Evolutionary conservation across 1,140 invertebrate genomes (phyloP), one percentile per base, ranked within the genome.

Genomic region (Drosophila cardini): DNA sequence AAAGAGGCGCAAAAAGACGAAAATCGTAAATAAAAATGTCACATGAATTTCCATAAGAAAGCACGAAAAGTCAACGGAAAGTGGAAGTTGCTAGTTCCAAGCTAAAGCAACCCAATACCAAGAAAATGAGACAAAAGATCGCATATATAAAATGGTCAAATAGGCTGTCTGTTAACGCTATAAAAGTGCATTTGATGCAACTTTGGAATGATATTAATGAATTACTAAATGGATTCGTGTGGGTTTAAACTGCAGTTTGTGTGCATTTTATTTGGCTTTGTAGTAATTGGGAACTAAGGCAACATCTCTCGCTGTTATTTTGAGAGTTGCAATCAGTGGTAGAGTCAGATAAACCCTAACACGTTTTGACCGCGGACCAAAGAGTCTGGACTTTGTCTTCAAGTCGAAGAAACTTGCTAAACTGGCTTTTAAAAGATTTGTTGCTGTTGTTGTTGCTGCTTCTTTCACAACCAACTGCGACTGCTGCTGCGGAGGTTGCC

Each of bases 391-490:
- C 71, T 61, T 46, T 68, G 70, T 65, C 46, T 72, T 72, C 42
- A 34, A 72, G 61, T 61, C 26, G 67, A 83, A 83, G 67, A 83
- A 83, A 83, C 80, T 84, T 60, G 80, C 80, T 80, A 76, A 83
- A 83, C 80, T 80, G 80, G 80, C 80, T 83, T 84, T 78, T 52
- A 73, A 65, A 63, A 80, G 61, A 72, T 61, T 62, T 56, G 43
- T 38, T 42, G 42, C 43, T 57, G 40, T 53, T 45, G 43, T 36
- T 40, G 52, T 11, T 55, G 55, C 36, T 58, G 67, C 76, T 78
- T 78, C 80, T 82, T 64, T 73, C 70, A 65, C 55, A 82, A 26
- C 21, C 21, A 26, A 26, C 21, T 82, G 42, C 56, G 45, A 43
- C 63, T 42, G 69, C 63, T 52, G 56, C 63, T 42, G 69, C 63